These are phyloP conservation scores for Andrena chrysosceles DNA, from an alignment of 2,888 invertebrate species.

Conservation along the genomic window DNA sequence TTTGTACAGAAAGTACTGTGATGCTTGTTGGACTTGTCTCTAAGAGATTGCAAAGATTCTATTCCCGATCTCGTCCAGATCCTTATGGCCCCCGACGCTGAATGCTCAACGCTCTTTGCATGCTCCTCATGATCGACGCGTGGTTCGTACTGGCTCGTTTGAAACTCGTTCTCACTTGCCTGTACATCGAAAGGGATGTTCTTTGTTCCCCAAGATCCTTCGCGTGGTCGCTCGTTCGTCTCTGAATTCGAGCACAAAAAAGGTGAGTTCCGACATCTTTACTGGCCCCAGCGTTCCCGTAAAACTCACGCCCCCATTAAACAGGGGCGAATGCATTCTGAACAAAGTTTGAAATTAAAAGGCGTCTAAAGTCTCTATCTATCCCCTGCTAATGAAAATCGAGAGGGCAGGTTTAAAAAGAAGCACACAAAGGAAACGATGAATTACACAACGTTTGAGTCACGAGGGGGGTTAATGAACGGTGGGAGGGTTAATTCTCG, in stretches of 20 bases:
- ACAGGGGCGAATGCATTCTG: not conserved
- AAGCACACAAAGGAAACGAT: conserved; percentile 26
- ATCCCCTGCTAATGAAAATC: not conserved
- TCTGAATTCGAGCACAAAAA: conserved; percentile 71
- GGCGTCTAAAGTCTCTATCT: not conserved
- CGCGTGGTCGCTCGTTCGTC: conserved; percentile 63
- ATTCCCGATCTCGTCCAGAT: not conserved
- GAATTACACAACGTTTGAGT: not conserved
- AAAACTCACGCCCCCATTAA: not conserved
- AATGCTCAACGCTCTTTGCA: conserved; percentile 74
- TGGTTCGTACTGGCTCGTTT: conserved; percentile 73
- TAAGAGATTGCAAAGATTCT: conserved; percentile 6
- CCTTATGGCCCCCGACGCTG: conserved; percentile 68
- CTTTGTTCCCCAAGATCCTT: conserved; percentile 69
- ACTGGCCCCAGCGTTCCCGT: not conserved
- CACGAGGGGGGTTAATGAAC: conserved; percentile 33
- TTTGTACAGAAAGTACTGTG: not conserved
- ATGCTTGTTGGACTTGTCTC: not conserved
- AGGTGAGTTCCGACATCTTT: conserved; percentile 28
- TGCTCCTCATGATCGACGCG: conserved; percentile 75
- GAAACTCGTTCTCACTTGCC: conserved; percentile 73
- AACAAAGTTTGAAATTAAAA: not conserved
- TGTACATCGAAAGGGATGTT: conserved; percentile 69
- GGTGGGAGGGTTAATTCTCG: conserved; percentile 32
- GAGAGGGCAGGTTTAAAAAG: not conserved